A percentile compares a stretch with the other conserved stretches of the same genome.
phyloP scores from a whole-genome alignment of 2,888 invertebrate genomes.

The Eilema sororculum region DNA sequence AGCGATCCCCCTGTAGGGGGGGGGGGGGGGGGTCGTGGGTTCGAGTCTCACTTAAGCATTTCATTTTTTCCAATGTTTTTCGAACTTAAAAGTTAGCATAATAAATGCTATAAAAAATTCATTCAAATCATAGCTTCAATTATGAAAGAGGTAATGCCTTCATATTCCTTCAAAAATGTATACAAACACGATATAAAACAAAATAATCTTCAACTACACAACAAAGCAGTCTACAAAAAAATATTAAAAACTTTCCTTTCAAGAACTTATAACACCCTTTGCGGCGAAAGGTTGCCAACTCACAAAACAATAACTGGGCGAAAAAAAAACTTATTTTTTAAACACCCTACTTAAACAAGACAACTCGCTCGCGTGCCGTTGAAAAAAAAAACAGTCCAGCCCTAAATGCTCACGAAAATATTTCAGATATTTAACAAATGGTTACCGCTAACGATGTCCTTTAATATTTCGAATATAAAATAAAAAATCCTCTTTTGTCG shows the following conservation, averaged over 20 bases:
- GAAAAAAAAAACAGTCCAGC: slow-evolving; percentile 67
- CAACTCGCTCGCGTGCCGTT: slow-evolving; percentile 62
- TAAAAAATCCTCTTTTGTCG: slow-evolving; percentile 80
- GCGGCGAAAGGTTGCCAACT: slow-evolving; percentile 58
- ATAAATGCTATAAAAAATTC: too few species aligned
- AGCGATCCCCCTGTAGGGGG: too few species aligned
- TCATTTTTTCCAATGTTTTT: too few species aligned
- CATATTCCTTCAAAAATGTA: not conserved
- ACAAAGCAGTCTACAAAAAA: slow-evolving; percentile 45
- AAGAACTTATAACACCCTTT: slow-evolving; percentile 67
- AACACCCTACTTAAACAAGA: slow-evolving; percentile 67
- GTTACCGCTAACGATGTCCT: slow-evolving; percentile 84
- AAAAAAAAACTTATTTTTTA: slow-evolving; percentile 64
- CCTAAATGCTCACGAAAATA: slow-evolving; percentile 70
- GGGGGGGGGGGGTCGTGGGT: too few species aligned
- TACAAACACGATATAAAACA: not conserved
- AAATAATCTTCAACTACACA: slow-evolving; percentile 21
- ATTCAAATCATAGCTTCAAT: not conserved
- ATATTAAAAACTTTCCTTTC: slow-evolving; percentile 65
- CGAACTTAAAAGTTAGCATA: too few species aligned
- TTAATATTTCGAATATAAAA: slow-evolving; percentile 84
- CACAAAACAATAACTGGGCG: slow-evolving; percentile 57
- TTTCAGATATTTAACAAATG: slow-evolving; percentile 85
- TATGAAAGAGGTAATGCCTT: not conserved
- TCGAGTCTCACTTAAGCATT: too few species aligned